A percentile compares a stretch with the other conserved stretches of the same genome.
Evolutionary conservation across 2,113 vertebrate genomes (phyloP).

Genomic region (Perca flavescens): DNA sequence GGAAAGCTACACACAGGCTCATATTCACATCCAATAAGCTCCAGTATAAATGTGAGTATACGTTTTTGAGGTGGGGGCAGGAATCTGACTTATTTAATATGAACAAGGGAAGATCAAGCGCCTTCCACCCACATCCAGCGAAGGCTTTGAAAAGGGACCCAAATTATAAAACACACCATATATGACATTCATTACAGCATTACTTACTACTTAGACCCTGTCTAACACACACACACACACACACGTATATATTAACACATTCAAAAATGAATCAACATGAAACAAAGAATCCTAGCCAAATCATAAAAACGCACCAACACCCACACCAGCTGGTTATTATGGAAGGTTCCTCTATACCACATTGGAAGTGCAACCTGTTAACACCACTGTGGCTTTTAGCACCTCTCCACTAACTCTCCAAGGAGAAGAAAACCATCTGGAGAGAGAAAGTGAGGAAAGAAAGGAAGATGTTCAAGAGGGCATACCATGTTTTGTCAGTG

Average conservation of each 20-base stretch:
- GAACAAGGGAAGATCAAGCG: constrained; percentile 79
- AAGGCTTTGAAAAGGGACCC: constrained; percentile 69
- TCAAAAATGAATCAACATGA: not conserved
- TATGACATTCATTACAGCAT: constrained; percentile 18
- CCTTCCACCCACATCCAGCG: constrained; percentile 64
- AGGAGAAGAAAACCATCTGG: constrained; percentile 26
- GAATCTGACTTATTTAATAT: constrained; percentile 81
- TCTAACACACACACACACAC: too few species aligned
- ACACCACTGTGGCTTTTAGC: constrained; percentile 73
- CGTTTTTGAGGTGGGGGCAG: constrained; percentile 71
- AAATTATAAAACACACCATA: constrained; percentile 42
- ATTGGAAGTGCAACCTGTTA: constrained; percentile 28
- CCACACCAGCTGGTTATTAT: constrained; percentile 15
- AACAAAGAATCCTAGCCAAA: constrained; percentile 8
- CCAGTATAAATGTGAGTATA: constrained; percentile 57
- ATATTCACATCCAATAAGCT: constrained; percentile 76
- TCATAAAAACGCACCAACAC: constrained; percentile 11
- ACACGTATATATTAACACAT: not conserved
- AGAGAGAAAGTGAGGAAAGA: constrained; percentile 42
- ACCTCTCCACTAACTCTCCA: constrained; percentile 44
- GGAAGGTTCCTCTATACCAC: constrained; percentile 4
- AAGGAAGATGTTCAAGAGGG: constrained; percentile 22
- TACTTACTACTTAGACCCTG: constrained; percentile 14
- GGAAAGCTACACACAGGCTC: constrained; percentile 73
- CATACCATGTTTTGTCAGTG: constrained; percentile 1